A percentile compares a stretch with the other conserved stretches of the same genome.
Conservation (phyloP, 35 echinoderm and acorn worm species). For the Ophioderma brevispina region DNA sequence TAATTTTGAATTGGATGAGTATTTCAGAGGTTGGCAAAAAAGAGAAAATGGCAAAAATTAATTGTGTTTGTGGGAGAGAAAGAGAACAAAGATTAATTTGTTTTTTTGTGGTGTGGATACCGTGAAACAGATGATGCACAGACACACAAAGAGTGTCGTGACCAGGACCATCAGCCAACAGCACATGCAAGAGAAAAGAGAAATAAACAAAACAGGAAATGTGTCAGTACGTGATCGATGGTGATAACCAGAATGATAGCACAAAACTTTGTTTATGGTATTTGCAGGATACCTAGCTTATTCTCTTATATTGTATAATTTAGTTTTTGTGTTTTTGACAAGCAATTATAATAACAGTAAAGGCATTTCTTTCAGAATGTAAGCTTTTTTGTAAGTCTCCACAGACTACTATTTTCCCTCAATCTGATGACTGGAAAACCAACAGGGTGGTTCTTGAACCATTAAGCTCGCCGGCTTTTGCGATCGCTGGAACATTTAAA, state of each 20-base stretch:
- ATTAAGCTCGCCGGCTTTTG: too few relatives aligned
- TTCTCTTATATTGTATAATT: not conserved
- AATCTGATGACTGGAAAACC: too few relatives aligned
- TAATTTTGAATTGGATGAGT: too few relatives aligned
- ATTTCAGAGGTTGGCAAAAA: not conserved
- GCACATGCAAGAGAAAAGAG: slow-evolving; percentile 3
- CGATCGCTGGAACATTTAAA: too few relatives aligned
- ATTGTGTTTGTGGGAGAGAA: not conserved
- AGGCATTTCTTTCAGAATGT: too few relatives aligned
- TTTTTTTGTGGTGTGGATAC: not conserved
- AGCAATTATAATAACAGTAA: too few relatives aligned
- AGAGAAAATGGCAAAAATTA: slow-evolving; percentile 5
- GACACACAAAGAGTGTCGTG: not conserved
- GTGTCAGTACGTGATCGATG: not conserved
- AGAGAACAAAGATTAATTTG: slow-evolving; percentile 2
- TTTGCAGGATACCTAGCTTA: not conserved
- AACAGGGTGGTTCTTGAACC: too few relatives aligned
- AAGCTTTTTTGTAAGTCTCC: too few relatives aligned
- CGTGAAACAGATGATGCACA: not conserved
- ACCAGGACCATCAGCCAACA: not conserved
- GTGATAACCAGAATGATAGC: not conserved
- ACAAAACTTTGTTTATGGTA: not conserved
- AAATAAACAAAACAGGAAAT: not conserved
- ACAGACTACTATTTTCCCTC: too few relatives aligned
- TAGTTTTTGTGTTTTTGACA: not conserved